Conservation (phyloP, 1,140 invertebrate genomes). For the Ceratosolen fusciceps region DNA sequence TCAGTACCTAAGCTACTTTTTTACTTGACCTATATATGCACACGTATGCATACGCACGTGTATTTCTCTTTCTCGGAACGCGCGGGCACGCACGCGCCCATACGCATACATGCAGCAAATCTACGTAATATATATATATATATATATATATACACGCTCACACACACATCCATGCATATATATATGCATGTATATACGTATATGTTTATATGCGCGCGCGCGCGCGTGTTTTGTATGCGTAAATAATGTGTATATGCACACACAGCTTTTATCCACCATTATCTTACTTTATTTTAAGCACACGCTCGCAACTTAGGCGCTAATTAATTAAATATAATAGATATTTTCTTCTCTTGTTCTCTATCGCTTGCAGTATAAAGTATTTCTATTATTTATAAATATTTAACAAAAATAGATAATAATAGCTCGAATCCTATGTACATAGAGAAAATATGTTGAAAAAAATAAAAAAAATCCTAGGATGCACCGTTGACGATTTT, state of each 20-base stretch:
- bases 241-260: constrained; percentile 26
- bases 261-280: neutral
- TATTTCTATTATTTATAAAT: constrained; percentile 48
- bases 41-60: constrained; percentile 62
- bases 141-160: constrained; percentile 51
- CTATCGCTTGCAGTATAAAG: constrained; percentile 30
- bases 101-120: too few relatives aligned
- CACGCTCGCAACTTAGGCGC: constrained; percentile 20
- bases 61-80: too few relatives aligned
- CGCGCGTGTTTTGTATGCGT: neutral
- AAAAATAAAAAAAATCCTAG: constrained; percentile 59
- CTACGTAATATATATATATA: too few relatives aligned
- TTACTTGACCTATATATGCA: constrained; percentile 63
- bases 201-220: neutral
- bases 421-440: constrained; percentile 59
- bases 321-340: constrained; percentile 34
- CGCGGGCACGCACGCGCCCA: too few relatives aligned
- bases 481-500: constrained; percentile 47
- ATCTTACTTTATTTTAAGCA: constrained; percentile 28
- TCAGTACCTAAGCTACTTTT: constrained; percentile 54
- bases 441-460: constrained; percentile 65
- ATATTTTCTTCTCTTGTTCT: constrained; percentile 33
- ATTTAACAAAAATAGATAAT: constrained; percentile 59
- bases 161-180: neutral
- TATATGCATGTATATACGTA: neutral